A percentile compares a stretch with the other conserved stretches of the same genome.
Evolutionary conservation across 1,140 invertebrate species (phyloP).

Genomic region (Meloidogyne hapla): DNA sequence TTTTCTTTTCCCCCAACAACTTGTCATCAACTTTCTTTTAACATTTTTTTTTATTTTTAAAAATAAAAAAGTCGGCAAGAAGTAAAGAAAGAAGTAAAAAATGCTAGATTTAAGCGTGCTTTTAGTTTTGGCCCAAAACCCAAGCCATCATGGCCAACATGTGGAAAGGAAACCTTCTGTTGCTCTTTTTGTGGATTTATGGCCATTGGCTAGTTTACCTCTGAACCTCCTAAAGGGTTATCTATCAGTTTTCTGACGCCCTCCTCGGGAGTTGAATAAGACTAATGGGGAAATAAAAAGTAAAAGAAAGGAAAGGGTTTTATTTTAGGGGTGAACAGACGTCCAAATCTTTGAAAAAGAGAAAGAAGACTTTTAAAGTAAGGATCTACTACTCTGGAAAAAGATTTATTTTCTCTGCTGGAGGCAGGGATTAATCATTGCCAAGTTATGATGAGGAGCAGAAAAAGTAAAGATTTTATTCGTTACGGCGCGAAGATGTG

Average conservation of each 20-base stretch:
- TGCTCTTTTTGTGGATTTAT: neutral
- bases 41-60: neutral
- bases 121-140: neutral
- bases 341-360: too few relatives aligned
- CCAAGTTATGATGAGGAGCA: too few relatives aligned
- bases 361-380: too few relatives aligned
- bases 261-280: neutral
- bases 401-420: too few relatives aligned
- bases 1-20: neutral
- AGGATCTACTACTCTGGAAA: too few relatives aligned
- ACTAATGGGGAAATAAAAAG: neutral
- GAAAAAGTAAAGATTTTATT: too few relatives aligned
- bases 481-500: too few relatives aligned
- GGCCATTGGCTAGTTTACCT: neutral
- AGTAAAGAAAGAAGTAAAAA: neutral
- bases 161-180: neutral
- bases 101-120: neutral
- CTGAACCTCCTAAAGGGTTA: neutral
- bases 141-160: neutral
- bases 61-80: neutral
- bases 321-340: too few relatives aligned
- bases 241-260: slow-evolving; percentile 5
- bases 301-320: too few relatives aligned
- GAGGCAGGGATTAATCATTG: too few relatives aligned
- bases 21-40: neutral